Evolutionary conservation across 2,797 vertebrate genomes (phyloP).

Genomic region (Leptoclinus maculatus): DNA sequence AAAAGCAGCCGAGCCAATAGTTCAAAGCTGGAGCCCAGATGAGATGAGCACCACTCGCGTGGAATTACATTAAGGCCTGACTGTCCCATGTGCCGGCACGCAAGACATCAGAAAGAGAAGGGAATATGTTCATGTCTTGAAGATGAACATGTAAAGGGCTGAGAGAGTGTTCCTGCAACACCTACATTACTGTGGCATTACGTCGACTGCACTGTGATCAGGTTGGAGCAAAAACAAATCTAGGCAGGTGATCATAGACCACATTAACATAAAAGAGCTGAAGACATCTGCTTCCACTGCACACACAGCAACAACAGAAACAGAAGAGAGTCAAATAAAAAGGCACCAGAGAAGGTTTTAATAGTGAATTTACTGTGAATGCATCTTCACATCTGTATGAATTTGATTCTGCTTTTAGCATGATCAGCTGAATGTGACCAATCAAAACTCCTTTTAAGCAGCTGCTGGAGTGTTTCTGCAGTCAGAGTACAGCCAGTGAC

Average conservation of each 20-base stretch:
- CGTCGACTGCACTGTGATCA: not conserved
- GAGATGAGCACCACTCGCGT: slow-evolving; percentile 74
- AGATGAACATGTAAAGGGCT: slow-evolving; percentile 47
- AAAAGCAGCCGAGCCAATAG: slow-evolving; percentile 69
- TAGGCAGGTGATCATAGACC: slow-evolving; percentile 8
- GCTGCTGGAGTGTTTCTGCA: not conserved
- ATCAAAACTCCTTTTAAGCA: not conserved
- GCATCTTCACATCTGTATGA: too few relatives aligned
- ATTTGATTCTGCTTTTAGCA: too few relatives aligned
- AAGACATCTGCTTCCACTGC: not conserved
- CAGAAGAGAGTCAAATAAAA: slow-evolving; percentile 2
- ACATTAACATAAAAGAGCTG: not conserved
- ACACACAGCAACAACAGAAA: not conserved
- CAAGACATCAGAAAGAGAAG: slow-evolving; percentile 63
- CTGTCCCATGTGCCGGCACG: slow-evolving; percentile 61
- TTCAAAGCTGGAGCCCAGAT: slow-evolving; percentile 80
- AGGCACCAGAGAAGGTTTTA: not conserved
- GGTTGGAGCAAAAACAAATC: slow-evolving; percentile 2
- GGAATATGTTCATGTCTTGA: slow-evolving; percentile 60
- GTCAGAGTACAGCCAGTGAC: not conserved
- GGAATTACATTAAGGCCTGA: slow-evolving; percentile 75
- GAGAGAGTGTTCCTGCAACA: slow-evolving; percentile 35
- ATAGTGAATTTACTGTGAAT: not conserved
- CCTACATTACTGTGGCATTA: slow-evolving; percentile 26
- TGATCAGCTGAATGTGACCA: not conserved